Evolutionary conservation across 2,797 vertebrate species (phyloP), one percentile per base, ranked within the genome.

Genomic region (Scarus forsteni): DNA sequence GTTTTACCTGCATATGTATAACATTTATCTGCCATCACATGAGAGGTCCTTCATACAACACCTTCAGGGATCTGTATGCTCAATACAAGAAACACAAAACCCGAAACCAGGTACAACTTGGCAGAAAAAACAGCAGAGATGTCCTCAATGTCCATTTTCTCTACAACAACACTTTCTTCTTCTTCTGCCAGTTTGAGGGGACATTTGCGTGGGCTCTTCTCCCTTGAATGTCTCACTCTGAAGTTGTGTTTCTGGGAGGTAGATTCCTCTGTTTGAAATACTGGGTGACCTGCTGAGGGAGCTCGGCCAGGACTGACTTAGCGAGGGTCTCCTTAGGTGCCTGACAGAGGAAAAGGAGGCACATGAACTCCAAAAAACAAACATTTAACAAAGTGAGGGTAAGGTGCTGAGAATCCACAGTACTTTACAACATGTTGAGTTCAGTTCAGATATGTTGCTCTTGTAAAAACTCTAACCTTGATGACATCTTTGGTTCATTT

Each of bases 311-410:
- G 70, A 99, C 97, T 0, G 98, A 98, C 91, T 98, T 99, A 88
- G 98, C 97, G 75, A 99, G 90, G 8, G 98, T 99, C 91, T 99
- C 98, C 91, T 99, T 99, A 38, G 98, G 97, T 12, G 97, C 98
- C 98, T 99, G 67, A 52, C n/a, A 49, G 49, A 45, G 34, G 16
- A 73, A 18, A 42, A 9, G 53, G 8, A 66, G 45, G 14, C 3
- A 15, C 9, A 10, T 80, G 60, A 16, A 63, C 9, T 1, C 43
- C 11, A 19, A 2, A 27, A 27, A 27, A 45, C 8, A 54, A 43
- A 39, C 45, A 49, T 2, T n/a, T 10, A 27, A 7, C 19, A 34
- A 16, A 14, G 0, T 2, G 27, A 75, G 75, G 14, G 10, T 46
- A 43, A 53, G 27, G 34, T 7, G 1, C 13, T 44, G 43, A 44